phyloP scores from a whole-genome alignment of 2,888 invertebrate genomes.

The Nymphalis urticae region DNA sequence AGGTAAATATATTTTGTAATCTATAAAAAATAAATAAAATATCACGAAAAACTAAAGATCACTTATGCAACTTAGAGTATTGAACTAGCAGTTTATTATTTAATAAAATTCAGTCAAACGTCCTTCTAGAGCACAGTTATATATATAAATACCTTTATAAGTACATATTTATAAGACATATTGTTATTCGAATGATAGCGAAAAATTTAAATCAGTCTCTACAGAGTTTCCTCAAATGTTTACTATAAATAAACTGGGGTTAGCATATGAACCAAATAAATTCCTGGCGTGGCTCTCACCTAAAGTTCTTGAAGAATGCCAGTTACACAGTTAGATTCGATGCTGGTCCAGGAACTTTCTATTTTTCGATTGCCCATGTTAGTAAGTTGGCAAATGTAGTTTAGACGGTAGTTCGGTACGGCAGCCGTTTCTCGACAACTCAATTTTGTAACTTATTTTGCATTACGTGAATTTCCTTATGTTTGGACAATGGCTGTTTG shows the following conservation, averaged over 20 bases:
- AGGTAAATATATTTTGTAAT: too few species aligned
- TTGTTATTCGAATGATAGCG: neutral
- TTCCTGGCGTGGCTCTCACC: conserved; percentile 62
- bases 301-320: conserved; percentile 73
- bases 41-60: too few species aligned
- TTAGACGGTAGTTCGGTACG: conserved; percentile 64
- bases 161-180: neutral
- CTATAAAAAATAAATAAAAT: too few species aligned
- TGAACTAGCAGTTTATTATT: too few species aligned
- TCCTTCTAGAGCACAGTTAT: too few species aligned
- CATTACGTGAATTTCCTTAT: conserved; percentile 55
- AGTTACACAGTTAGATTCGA: conserved; percentile 74
- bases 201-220: conserved; percentile 5
- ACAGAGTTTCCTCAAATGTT: conserved; percentile 11
- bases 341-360: conserved; percentile 68
- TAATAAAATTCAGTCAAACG: too few species aligned
- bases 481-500: conserved; percentile 44
- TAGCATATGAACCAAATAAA: conserved; percentile 66
- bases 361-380: conserved; percentile 79
- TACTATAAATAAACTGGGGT: conserved; percentile 29
- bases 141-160: too few species aligned
- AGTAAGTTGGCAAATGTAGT: conserved; percentile 75
- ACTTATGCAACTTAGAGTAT: too few species aligned
- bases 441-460: conserved; percentile 68
- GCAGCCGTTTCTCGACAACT: conserved; percentile 57